These are phyloP conservation scores for Helostoma temminkii DNA, from an alignment of 2,797 vertebrate genomes.

Conservation along the genomic window DNA sequence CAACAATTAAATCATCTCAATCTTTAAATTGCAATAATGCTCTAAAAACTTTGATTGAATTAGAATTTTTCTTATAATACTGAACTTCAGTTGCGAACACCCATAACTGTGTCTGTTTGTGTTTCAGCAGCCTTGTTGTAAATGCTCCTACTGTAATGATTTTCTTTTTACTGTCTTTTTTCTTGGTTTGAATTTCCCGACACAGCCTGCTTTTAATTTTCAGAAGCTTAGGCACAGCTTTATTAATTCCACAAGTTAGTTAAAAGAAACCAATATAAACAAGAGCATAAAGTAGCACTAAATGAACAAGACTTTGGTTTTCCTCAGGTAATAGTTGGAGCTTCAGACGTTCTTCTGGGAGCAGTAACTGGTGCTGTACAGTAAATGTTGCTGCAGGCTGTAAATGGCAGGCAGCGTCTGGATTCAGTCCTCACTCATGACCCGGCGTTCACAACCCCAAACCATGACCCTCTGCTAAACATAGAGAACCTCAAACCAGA, in stretches of 20 bases:
- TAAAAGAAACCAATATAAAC: not conserved
- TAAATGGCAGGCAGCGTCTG: slow-evolving; percentile 39
- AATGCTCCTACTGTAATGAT: no score
- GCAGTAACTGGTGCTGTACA: not conserved
- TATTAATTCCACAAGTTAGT: not conserved
- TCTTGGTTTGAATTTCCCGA: not conserved
- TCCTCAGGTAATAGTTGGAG: not conserved
- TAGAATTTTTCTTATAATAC: no score
- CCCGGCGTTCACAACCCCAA: slow-evolving; percentile 54
- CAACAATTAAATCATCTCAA: no score
- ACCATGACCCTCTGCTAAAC: slow-evolving; percentile 78
- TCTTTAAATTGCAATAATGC: no score
- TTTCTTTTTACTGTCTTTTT: no score
- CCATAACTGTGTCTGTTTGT: no score
- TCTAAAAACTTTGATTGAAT: no score
- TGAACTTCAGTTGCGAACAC: no score
- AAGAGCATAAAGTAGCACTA: not conserved
- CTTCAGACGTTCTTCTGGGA: slow-evolving; percentile 13
- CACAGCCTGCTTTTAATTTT: not conserved
- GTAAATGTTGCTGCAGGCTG: slow-evolving; percentile 5
- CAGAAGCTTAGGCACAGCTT: not conserved
- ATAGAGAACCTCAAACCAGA: slow-evolving; percentile 77
- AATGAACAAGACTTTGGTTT: no score
- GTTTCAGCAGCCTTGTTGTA: no score
- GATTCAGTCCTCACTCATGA: slow-evolving; percentile 45